Evolutionary conservation across 2,113 vertebrate genomes (phyloP), one percentile per base, ranked within the genome.

Genomic region (Oncorhynchus keta): DNA sequence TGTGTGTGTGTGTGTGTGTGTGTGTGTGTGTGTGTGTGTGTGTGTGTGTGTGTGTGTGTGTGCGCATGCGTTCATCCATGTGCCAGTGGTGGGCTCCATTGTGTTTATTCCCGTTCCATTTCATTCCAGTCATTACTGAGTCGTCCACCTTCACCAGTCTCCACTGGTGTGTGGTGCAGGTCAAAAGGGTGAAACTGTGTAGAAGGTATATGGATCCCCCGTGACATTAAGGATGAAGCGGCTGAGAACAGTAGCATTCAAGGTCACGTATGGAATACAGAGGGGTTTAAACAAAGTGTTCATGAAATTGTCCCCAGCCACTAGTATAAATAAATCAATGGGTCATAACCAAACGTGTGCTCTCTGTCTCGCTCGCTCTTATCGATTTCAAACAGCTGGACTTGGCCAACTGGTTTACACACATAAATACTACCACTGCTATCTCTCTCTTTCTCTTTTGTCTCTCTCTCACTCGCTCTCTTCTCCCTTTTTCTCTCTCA

Each of bases 261-360:
- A 69, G 70, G 70, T 68, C 64, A 68, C 28, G 68, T 14, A 73
- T 32, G 16, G 72, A 45, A 68, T 67, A 68, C 45, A 45, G 66
- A 49, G 55, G 51, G 51, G 51, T 70, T 72, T 57, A 72, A 75
- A 75, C 26, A 73, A 71, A 68, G 64, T 73, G 62, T 65, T 74
- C 59, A 32, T 61, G 14, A 70, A 61, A 74, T 32, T 64, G 26
- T 69, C 55, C 72, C 62, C 55, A 35, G 79, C 75, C 64, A 64
- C 55, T 45, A 49, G 55, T 57, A 73, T 48, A 24, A 76, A 68
- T 76, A 13, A 76, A 61, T 76, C 70, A 66, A 73, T 76, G 20
- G 70, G 70, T 49, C 57, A 76, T 48, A 51, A 45, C 30, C 7
- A 39, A 68, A 35, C n/a, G 16, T 32, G 62, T 65, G 62, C 22